These are phyloP conservation scores for Rhabdomys pumilio DNA, from an alignment of 2,797 vertebrate species.

Conservation along the genomic window DNA sequence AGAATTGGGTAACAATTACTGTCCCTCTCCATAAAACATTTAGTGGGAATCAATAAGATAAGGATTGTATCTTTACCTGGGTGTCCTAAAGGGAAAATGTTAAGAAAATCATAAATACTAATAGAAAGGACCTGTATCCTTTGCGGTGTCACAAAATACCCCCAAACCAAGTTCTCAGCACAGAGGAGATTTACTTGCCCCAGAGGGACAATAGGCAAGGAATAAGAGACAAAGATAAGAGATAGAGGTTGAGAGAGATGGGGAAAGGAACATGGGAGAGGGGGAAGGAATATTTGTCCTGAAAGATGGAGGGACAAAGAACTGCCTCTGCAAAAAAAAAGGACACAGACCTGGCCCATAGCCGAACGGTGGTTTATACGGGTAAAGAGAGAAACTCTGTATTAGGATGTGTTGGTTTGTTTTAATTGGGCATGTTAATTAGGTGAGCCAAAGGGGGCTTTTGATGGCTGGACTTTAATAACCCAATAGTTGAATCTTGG, in stretches of 20 bases:
- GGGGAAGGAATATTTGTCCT: background rate
- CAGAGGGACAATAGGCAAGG: background rate
- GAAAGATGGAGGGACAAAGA: background rate
- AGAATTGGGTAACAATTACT: background rate
- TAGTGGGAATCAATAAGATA: slow-evolving; percentile 21
- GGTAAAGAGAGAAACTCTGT: background rate
- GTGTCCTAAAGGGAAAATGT: background rate
- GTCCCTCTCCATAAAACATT: background rate
- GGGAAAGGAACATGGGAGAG: background rate
- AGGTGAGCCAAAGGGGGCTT: background rate
- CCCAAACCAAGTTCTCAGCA: background rate
- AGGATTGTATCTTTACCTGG: background rate
- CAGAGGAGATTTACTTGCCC: background rate
- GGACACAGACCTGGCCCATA: background rate
- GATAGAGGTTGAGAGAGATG: background rate
- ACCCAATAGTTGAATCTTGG: background rate
- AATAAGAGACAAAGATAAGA: background rate
- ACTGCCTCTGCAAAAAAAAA: background rate
- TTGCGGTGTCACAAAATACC: background rate
- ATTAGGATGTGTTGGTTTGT: background rate
- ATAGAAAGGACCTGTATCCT: background rate
- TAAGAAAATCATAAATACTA: background rate
- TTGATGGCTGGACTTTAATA: background rate
- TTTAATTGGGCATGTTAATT: background rate
- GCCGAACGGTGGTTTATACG: background rate